Evolutionary conservation across 2,797 vertebrate species (phyloP).

Genomic region (Phataginus tricuspis): DNA sequence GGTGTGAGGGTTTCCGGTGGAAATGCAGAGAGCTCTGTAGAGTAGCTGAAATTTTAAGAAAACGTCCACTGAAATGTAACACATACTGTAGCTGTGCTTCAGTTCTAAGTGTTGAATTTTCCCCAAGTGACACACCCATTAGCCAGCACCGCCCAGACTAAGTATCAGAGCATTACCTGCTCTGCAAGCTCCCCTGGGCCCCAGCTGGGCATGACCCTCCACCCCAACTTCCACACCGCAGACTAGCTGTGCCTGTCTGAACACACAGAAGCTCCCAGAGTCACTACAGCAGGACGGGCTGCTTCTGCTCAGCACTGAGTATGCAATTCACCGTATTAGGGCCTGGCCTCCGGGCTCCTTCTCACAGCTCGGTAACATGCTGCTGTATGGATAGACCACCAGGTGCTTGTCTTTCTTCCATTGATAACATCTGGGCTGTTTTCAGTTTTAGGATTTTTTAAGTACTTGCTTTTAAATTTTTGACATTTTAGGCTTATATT

Average conservation of each 20-base stretch:
- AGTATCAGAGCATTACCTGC: no score
- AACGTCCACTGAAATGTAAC: accelerated
- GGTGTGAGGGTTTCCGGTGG: accelerated
- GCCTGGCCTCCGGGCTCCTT: no score
- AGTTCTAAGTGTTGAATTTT: accelerated
- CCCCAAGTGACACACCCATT: not conserved
- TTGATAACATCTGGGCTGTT: not conserved
- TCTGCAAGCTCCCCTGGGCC: not conserved
- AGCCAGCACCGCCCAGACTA: not conserved
- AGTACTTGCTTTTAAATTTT: not conserved
- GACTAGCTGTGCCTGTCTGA: accelerated
- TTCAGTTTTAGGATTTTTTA: not conserved
- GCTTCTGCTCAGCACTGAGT: accelerated
- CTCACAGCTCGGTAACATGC: accelerated
- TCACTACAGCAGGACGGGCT: accelerated
- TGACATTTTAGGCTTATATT: not conserved
- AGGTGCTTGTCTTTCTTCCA: accelerated
- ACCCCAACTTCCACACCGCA: accelerated
- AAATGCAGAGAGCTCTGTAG: accelerated
- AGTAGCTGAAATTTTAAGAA: not conserved
- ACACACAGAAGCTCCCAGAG: accelerated
- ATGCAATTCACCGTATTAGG: no score
- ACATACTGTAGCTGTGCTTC: accelerated
- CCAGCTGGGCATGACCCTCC: accelerated
- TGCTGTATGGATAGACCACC: accelerated